Evolutionary conservation across 2,113 vertebrate genomes (phyloP).

Genomic region (Notothenia rossii): DNA sequence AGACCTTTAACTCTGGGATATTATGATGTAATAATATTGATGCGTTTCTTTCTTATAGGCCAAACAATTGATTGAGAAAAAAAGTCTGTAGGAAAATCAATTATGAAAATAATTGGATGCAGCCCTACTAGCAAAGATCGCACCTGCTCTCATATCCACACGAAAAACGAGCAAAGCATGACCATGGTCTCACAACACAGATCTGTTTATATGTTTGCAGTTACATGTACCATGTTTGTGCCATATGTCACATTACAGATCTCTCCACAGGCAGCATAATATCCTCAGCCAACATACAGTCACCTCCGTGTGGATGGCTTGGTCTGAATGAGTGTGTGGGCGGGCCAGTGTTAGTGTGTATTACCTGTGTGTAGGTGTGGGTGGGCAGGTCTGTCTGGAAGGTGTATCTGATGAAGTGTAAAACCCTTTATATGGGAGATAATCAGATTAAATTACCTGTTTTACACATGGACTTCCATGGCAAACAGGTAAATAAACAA

Average conservation of each 20-base stretch:
- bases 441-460: slow-evolving; percentile 36
- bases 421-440: slow-evolving; percentile 13
- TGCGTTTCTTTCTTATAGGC: not conserved
- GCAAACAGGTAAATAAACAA: slow-evolving; percentile 58
- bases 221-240: slow-evolving; percentile 52
- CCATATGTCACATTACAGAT: slow-evolving; percentile 70
- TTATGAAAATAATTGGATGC: not conserved
- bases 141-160: slow-evolving; percentile 9
- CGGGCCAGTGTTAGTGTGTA: not conserved
- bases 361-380: not conserved
- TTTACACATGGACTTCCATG: slow-evolving; percentile 24
- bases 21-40: not conserved
- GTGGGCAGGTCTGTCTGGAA: slow-evolving; percentile 4
- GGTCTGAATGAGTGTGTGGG: slow-evolving; percentile 28
- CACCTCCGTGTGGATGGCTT: slow-evolving; percentile 49
- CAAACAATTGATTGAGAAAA: not conserved
- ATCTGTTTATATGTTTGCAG: slow-evolving; percentile 43
- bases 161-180: not conserved
- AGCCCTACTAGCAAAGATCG: not conserved
- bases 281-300: slow-evolving; percentile 38
- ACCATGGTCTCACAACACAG: not conserved
- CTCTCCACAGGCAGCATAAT: slow-evolving; percentile 50
- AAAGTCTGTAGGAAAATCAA: not conserved
- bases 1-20: not conserved
- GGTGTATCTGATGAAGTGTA: not conserved